A percentile compares a stretch with the other conserved stretches of the same genome.
These are phyloP conservation scores for Anguilla marmorata DNA, from an alignment of 2,797 vertebrate species.

Conservation along the genomic window DNA sequence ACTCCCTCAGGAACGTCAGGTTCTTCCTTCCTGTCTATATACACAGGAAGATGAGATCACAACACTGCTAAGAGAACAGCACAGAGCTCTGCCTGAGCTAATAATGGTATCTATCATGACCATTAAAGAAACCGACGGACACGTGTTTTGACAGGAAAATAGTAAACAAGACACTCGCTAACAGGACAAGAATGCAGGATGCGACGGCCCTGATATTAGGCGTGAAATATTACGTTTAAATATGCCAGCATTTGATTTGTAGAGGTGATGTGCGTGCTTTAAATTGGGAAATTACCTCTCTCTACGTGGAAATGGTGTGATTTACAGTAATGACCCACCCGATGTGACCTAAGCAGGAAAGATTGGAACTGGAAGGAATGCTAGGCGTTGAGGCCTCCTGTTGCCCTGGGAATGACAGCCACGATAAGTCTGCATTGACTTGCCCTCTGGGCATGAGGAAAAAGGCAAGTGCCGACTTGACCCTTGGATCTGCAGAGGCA, in stretches of 20 bases:
- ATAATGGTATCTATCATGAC: background rate
- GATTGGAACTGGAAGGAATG: background rate
- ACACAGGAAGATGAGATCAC: background rate
- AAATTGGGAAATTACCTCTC: background rate
- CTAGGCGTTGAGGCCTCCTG: background rate
- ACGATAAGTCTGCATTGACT: background rate
- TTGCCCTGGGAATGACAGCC: background rate
- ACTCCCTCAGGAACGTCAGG: conserved; percentile 2
- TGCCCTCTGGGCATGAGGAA: background rate
- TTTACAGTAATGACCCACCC: background rate
- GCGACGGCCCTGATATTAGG: background rate
- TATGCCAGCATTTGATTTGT: background rate
- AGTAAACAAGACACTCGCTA: background rate
- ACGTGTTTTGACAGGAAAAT: conserved; percentile 1
- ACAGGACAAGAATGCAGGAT: background rate
- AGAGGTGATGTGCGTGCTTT: background rate
- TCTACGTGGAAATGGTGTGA: background rate
- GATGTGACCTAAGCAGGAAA: background rate
- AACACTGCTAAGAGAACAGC: background rate
- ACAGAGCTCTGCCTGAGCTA: background rate
- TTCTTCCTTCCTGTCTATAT: background rate
- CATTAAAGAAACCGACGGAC: background rate
- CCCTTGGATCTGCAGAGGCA: background rate
- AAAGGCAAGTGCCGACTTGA: background rate
- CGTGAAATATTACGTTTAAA: background rate